Conservation (phyloP, 2,113 vertebrate genomes). For the Rhegmatorhina hoffmannsi region DNA sequence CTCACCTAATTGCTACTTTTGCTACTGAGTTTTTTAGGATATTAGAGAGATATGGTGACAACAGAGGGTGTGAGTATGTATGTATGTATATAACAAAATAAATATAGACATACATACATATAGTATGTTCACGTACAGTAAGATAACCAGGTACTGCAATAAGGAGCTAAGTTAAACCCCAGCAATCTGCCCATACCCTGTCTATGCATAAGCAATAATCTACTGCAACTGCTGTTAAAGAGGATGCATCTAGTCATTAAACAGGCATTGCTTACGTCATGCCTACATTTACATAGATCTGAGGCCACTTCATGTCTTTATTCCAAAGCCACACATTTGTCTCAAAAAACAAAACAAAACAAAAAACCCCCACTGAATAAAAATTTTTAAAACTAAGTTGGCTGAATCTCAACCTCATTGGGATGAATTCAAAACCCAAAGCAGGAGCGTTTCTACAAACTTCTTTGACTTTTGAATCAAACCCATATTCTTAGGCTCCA, state of each 20-base stretch:
- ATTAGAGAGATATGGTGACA: not conserved
- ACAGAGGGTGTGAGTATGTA: not conserved
- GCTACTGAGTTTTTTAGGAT: not conserved
- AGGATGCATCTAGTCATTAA: slow-evolving; percentile 4
- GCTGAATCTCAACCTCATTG: slow-evolving; percentile 38
- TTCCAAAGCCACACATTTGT: slow-evolving; percentile 1
- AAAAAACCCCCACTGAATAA: not conserved
- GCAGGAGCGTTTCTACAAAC: not conserved
- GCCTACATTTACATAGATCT: not conserved
- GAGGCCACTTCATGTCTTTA: not conserved
- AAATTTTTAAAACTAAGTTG: not conserved
- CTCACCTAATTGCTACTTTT: slow-evolving; percentile 32
- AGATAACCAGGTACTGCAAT: not conserved
- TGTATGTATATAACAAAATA: slow-evolving; percentile 27
- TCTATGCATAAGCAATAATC: not conserved
- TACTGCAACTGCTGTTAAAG: not conserved
- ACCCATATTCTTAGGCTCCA: slow-evolving; percentile 41
- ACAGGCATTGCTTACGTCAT: not conserved
- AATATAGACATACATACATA: slow-evolving; percentile 36
- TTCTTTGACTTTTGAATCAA: slow-evolving; percentile 67
- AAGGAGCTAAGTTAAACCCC: not conserved
- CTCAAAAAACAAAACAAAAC: not conserved
- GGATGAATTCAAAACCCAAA: slow-evolving; percentile 60
- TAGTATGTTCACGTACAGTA: not conserved
- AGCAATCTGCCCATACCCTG: not conserved